A percentile compares a stretch with the other conserved stretches of the same genome.
Conservation (phyloP, 2,888 invertebrate species). For the Lasioglossum lativentre region DNA sequence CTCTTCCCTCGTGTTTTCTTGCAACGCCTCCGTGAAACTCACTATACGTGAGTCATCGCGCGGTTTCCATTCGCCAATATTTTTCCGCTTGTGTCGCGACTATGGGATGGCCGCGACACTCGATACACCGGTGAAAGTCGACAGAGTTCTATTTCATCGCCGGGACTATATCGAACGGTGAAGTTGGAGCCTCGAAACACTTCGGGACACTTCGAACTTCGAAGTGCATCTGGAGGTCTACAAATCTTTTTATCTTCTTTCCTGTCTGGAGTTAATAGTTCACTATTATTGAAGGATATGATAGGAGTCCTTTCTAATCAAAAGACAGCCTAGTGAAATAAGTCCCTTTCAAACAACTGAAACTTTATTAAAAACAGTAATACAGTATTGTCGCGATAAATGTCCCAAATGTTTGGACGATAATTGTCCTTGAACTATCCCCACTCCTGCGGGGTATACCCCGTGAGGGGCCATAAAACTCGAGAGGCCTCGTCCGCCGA, state of each 20-base stretch:
- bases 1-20: slow-evolving; percentile 28
- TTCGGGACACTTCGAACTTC: neutral
- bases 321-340: too few relatives aligned
- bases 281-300: too few relatives aligned
- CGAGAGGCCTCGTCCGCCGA: too few relatives aligned
- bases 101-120: neutral
- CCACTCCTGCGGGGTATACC: too few relatives aligned
- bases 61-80: slow-evolving; percentile 35
- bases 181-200: neutral
- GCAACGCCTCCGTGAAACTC: slow-evolving; percentile 30
- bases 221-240: neutral
- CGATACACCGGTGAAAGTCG: slow-evolving; percentile 36
- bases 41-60: slow-evolving; percentile 41
- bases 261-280: neutral
- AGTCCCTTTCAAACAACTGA: too few relatives aligned
- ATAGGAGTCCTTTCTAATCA: too few relatives aligned
- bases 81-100: neutral
- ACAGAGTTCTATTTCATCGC: slow-evolving; percentile 15
- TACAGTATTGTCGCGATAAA: too few relatives aligned
- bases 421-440: too few relatives aligned
- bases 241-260: neutral
- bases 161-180: neutral
- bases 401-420: too few relatives aligned
- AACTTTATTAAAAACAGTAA: too few relatives aligned
- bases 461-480: too few relatives aligned